Conservation (phyloP, 2,888 invertebrate species). For the Heliconius aoede region DNA sequence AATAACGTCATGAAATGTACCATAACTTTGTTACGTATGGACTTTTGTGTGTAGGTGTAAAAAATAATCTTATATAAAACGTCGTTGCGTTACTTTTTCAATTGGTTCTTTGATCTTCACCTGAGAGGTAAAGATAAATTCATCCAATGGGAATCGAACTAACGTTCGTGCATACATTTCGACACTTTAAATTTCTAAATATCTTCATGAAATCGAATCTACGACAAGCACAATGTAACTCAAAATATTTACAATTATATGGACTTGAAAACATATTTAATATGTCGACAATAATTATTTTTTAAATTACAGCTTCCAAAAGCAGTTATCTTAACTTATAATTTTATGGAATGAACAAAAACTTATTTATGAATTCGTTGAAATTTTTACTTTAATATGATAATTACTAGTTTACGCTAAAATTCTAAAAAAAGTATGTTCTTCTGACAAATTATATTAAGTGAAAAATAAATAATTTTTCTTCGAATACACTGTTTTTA, state of each 20-base stretch:
- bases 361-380: constrained; percentile 3
- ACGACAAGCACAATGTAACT: not conserved
- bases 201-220: not conserved
- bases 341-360: constrained; percentile 23
- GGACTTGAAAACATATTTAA: not conserved
- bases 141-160: too few relatives aligned
- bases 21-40: too few relatives aligned
- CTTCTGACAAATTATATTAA: not conserved
- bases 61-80: too few relatives aligned
- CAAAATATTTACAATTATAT: not conserved
- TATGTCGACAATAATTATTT: not conserved
- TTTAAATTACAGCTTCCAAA: constrained; percentile 5
- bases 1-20: too few relatives aligned
- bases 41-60: too few relatives aligned
- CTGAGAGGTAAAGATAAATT: too few relatives aligned
- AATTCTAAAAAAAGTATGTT: not conserved
- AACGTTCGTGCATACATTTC: too few relatives aligned
- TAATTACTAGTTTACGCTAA: constrained; percentile 3
- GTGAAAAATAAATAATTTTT: not conserved
- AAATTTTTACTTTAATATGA: not conserved
- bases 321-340: constrained; percentile 14
- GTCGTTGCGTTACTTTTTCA: too few relatives aligned
- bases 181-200: too few relatives aligned
- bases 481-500: not conserved
- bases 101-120: too few relatives aligned